Evolutionary conservation across 2,113 vertebrate species (phyloP).

Genomic region (Ploceus nigricollis): DNA sequence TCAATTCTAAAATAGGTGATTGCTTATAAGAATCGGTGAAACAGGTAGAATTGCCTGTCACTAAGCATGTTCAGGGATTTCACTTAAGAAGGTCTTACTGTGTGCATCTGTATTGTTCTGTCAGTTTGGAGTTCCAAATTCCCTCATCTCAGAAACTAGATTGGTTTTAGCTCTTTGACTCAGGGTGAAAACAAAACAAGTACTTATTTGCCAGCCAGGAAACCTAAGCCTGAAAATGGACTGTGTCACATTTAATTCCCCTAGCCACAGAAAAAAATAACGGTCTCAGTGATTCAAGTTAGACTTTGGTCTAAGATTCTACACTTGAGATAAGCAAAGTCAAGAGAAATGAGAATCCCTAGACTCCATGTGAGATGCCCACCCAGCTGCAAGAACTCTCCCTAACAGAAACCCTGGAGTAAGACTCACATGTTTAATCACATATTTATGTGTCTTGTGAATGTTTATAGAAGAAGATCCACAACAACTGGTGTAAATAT

Average conservation of each 20-base stretch:
- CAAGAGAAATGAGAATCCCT: background rate
- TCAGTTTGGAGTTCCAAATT: background rate
- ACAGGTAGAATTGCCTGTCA: background rate
- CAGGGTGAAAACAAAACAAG: background rate
- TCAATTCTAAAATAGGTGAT: background rate
- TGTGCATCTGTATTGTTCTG: background rate
- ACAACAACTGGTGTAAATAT: background rate
- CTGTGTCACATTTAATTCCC: background rate
- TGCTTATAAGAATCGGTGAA: background rate
- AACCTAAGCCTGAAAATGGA: background rate
- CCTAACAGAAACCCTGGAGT: background rate
- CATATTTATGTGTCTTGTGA: background rate
- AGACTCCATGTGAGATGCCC: background rate
- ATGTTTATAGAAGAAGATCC: background rate
- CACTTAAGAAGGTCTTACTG: background rate
- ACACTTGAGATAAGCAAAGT: background rate
- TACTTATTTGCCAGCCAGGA: background rate
- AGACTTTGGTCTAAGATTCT: background rate
- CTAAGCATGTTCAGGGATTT: background rate
- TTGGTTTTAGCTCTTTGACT: background rate
- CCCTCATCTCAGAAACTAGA: background rate
- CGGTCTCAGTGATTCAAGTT: background rate
- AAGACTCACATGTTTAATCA: background rate
- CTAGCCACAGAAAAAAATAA: background rate
- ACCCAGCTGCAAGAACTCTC: background rate